phyloP scores from a whole-genome alignment of 2,888 invertebrate genomes.

The Copidosoma aretas region DNA sequence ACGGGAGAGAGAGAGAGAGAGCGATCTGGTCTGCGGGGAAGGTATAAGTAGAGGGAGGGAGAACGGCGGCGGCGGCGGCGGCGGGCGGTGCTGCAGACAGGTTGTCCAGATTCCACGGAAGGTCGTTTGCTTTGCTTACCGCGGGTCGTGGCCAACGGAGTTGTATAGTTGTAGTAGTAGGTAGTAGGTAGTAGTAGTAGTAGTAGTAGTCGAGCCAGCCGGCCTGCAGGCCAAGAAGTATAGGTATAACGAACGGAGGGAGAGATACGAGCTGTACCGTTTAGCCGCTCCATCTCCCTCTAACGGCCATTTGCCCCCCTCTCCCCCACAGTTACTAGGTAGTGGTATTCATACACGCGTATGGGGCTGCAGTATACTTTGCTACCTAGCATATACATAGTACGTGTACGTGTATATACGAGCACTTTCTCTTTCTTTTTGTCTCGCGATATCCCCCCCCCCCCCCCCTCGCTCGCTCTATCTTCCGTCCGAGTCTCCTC shows the following conservation, averaged over 20 bases:
- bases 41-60: slow-evolving; percentile 23
- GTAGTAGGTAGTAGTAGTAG: no score
- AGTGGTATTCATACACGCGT: no score
- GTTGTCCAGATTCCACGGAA: slow-evolving; percentile 63
- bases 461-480: not conserved
- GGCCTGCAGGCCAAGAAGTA: no score
- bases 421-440: not conserved
- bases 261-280: not conserved
- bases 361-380: slow-evolving; percentile 16
- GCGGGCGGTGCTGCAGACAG: slow-evolving; percentile 59
- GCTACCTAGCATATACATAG: not conserved
- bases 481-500: not conserved
- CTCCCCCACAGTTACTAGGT: no score
- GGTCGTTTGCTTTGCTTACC: slow-evolving; percentile 63
- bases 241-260: not conserved
- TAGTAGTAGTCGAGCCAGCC: no score
- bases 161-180: no score
- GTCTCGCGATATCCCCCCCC: not conserved
- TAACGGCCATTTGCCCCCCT: slow-evolving; percentile 5
- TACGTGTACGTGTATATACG: not conserved
- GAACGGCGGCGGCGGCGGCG: slow-evolving; percentile 39
- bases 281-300: slow-evolving; percentile 1
- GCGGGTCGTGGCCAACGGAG: slow-evolving; percentile 52
- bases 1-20: slow-evolving; percentile 29
- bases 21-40: slow-evolving; percentile 47